Evolutionary conservation across 2,797 vertebrate species (phyloP).

Genomic region (Capromys pilorides): DNA sequence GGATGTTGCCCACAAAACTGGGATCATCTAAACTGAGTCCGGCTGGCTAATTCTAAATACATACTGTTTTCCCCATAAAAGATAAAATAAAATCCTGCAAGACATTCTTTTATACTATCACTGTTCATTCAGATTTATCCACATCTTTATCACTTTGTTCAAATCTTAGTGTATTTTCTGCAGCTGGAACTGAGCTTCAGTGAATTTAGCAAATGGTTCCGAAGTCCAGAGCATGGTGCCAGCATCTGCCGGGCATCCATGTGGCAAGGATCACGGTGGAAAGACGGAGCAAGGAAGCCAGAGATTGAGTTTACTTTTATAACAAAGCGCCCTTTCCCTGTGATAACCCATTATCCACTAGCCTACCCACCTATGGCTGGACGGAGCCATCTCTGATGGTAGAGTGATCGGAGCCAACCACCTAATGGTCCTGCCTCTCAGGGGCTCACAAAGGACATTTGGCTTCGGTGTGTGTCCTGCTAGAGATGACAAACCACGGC

Average conservation of each 20-base stretch:
- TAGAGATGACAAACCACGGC: neutral
- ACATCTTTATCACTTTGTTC: neutral
- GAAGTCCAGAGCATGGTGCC: neutral
- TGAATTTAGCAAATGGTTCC: neutral
- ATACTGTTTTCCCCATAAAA: too few relatives aligned
- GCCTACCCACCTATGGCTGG: neutral
- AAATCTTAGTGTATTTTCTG: neutral
- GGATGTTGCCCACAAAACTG: too few relatives aligned
- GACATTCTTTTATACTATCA: neutral
- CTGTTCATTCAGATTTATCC: neutral
- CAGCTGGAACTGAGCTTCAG: neutral
- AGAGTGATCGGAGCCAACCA: neutral
- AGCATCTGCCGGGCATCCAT: neutral
- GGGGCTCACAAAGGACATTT: neutral
- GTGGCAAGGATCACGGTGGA: neutral
- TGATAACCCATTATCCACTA: neutral
- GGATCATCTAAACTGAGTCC: too few relatives aligned
- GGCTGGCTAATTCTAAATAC: too few relatives aligned
- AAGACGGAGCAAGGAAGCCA: neutral
- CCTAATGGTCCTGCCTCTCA: neutral
- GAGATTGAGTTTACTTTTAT: neutral
- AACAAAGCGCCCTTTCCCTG: neutral
- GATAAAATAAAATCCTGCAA: neutral
- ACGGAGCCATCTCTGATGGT: neutral
- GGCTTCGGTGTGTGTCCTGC: neutral